Evolutionary conservation across 2,797 vertebrate genomes (phyloP).

Genomic region (Rhinoraja longicauda): DNA sequence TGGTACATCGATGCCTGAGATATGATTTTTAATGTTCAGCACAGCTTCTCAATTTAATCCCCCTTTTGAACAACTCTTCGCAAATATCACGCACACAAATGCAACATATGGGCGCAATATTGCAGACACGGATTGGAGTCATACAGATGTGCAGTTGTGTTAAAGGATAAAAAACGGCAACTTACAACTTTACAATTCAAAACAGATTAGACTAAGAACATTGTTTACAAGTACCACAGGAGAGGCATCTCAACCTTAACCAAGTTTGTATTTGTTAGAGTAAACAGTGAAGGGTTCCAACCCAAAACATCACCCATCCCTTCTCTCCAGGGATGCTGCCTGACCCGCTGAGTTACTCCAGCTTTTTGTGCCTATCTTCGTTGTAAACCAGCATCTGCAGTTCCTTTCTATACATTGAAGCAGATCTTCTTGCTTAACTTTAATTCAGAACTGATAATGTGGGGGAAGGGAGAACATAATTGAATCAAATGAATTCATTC

Average conservation of each 20-base stretch:
- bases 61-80: background rate
- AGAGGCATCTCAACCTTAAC: background rate
- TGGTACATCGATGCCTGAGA: background rate
- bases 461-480: background rate
- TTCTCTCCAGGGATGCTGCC: too few relatives aligned
- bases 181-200: background rate
- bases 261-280: background rate
- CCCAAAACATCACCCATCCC: too few relatives aligned
- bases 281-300: background rate
- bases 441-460: background rate
- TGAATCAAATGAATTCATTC: background rate
- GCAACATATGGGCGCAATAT: background rate
- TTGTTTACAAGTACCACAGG: background rate
- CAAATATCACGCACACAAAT: background rate
- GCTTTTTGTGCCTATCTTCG: too few relatives aligned
- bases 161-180: background rate
- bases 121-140: background rate
- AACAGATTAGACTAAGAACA: background rate
- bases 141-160: background rate
- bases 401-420: background rate
- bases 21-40: slow-evolving; percentile 17
- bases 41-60: background rate
- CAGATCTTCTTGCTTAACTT: background rate
- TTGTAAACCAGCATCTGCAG: too few relatives aligned
- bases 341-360: too few relatives aligned